Evolutionary conservation across 2,797 vertebrate species (phyloP).

Genomic region (Pseudochirops corinnae): DNA sequence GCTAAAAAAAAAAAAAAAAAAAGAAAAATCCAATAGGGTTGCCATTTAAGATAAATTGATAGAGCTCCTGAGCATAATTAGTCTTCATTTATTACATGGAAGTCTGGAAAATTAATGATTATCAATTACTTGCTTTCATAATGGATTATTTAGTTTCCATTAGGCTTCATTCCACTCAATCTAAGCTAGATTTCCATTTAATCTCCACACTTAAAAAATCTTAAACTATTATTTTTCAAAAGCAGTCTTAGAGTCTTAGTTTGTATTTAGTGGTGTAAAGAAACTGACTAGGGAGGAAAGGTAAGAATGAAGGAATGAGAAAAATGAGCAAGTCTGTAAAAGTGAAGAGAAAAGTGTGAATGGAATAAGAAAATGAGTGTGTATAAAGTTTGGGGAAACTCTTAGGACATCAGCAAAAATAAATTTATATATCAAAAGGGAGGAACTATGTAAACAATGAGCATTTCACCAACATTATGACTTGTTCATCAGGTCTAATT

Average conservation of each 20-base stretch:
- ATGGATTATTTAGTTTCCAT: conserved; percentile 73
- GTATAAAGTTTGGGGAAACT: neutral
- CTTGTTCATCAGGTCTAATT: neutral
- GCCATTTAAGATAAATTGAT: neutral
- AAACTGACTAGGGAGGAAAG: neutral
- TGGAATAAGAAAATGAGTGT: neutral
- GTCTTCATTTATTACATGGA: conserved; percentile 53
- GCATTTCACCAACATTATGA: neutral
- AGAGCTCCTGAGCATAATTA: conserved; percentile 15
- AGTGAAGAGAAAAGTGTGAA: neutral
- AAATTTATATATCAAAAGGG: neutral
- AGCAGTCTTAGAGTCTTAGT: neutral
- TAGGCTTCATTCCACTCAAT: conserved; percentile 46
- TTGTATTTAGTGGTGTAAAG: neutral
- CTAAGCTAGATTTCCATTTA: conserved; percentile 29
- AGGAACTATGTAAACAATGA: no score
- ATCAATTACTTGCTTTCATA: conserved; percentile 64
- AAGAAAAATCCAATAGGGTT: conserved; percentile 25
- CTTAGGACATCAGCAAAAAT: neutral
- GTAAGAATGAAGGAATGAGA: neutral
- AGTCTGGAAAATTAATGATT: conserved; percentile 62
- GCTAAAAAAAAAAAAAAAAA: neutral
- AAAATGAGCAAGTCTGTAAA: neutral
- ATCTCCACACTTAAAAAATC: conserved; percentile 11
- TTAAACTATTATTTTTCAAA: conserved; percentile 22